Conservation (phyloP, 2,888 invertebrate species). For the Agapetus fuscipes region DNA sequence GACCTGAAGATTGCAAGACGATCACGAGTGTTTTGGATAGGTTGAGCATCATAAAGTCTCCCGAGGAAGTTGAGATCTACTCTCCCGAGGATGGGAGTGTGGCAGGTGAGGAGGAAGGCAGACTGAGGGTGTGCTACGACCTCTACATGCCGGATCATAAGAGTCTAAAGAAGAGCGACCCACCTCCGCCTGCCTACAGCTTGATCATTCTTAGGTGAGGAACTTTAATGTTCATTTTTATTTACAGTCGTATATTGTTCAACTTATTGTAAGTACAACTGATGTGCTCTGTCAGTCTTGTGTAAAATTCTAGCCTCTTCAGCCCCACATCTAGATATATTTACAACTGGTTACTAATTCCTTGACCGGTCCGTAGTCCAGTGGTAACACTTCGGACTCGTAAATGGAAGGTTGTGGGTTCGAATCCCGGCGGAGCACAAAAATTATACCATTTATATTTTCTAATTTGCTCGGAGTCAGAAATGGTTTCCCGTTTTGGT, state of each 20-base stretch:
- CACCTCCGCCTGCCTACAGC: constrained; percentile 37
- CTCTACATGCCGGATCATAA: constrained; percentile 36
- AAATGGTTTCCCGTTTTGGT: no score
- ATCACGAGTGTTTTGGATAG: constrained; percentile 30
- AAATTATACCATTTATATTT: no score
- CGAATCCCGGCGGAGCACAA: no score
- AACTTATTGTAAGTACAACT: not conserved
- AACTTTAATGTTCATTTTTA: constrained; percentile 7
- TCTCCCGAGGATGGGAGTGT: not conserved
- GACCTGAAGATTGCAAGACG: constrained; percentile 30
- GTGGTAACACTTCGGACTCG: no score
- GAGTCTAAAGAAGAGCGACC: constrained; percentile 34
- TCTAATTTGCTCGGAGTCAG: no score
- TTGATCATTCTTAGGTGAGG: constrained; percentile 38
- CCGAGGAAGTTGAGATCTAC: constrained; percentile 1
- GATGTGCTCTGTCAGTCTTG: no score
- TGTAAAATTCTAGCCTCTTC: no score
- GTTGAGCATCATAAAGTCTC: constrained; percentile 30
- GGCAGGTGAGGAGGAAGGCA: constrained; percentile 20
- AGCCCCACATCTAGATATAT: no score
- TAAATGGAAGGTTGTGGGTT: no score
- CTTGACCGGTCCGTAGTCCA: no score
- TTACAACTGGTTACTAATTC: no score
- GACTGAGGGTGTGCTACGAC: constrained; percentile 33
- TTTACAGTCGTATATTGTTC: not conserved